These are phyloP conservation scores for Tetrao urogallus DNA, from an alignment of 2,113 vertebrate genomes.

Conservation along the genomic window DNA sequence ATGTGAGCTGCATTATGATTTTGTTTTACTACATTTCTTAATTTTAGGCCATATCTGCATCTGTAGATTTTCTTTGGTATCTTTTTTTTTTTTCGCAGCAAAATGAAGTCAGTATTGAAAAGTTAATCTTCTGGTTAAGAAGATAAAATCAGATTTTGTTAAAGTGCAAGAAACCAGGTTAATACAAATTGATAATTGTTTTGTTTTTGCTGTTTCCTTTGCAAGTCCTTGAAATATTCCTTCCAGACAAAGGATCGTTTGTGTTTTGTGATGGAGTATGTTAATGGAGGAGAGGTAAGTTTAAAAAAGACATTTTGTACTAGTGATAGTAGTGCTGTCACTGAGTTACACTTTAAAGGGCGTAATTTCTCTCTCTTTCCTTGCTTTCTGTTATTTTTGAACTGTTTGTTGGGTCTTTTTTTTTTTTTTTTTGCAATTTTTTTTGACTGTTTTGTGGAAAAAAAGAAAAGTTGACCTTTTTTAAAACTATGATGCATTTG, in stretches of 20 bases:
- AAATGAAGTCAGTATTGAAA: background rate
- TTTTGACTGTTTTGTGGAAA: background rate
- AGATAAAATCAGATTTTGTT: conserved; percentile 15
- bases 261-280: conserved; percentile 99
- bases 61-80: background rate
- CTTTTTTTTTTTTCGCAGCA: background rate
- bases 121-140: background rate
- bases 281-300: conserved; percentile 96
- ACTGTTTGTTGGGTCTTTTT: background rate
- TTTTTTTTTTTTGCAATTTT: background rate
- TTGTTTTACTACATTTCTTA: background rate
- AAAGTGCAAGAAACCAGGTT: background rate
- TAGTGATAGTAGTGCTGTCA: background rate
- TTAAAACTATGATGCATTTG: background rate
- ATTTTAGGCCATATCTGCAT: background rate
- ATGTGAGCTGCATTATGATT: background rate
- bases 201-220: conserved; percentile 78
- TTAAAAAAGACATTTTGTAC: background rate
- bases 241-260: conserved; percentile 98
- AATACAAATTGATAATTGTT: conserved; percentile 44
- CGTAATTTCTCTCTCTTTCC: background rate
- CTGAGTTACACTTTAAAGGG: background rate
- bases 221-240: conserved; percentile 96
- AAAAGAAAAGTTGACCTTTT: fast-evolving
- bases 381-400: background rate